Evolutionary conservation across 2,888 invertebrate species (phyloP), one percentile per base, ranked within the genome.

Genomic region (Dendrolimus houi): DNA sequence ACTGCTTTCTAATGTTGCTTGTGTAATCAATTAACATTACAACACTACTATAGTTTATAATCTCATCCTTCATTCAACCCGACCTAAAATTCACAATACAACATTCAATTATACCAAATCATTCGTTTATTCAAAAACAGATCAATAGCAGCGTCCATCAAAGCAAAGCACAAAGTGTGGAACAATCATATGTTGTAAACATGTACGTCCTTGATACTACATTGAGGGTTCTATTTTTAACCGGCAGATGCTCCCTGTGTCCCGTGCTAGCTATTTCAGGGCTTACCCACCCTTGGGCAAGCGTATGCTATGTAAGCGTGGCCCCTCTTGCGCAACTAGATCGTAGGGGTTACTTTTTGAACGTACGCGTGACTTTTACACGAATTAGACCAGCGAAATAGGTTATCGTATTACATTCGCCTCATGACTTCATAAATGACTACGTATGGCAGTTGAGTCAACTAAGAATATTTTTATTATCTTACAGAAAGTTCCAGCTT

Each of bases 161-260:
- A 47, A 47, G 47, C 47, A 47, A 47, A 29, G 29, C 29, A 47
- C 47, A 47, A 9, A 47, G 9, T 55, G 56, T 55, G 53, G 52
- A 63, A 59, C 59, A 64, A 68, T 66, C 60, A 62, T 62, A 57
- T 57, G 74, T 72, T 74, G 79, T 82, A 85, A 86, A 83, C 81
- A 85, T 63, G 62, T 66, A 69, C 85, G 89, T 83, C 89, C 89
- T 90, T 90, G 89, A 82, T 89, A 89, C 89, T 89, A 90, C 88
- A 82, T 83, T 82, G 85, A 81, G 85, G 87, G 84, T 67, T 77
- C 86, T 89, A 90, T 87, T 82, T 83, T 78, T 86, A 85, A 64
- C 69, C 64, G 66, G 81, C 87, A 87, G 88, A 87, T 87, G 88
- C 79, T 73, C 71, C 74, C 74, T 64, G 64, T 69, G 83, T 77